These are phyloP conservation scores for Gari tellinella DNA, from an alignment of 2,888 invertebrate species.

Conservation along the genomic window DNA sequence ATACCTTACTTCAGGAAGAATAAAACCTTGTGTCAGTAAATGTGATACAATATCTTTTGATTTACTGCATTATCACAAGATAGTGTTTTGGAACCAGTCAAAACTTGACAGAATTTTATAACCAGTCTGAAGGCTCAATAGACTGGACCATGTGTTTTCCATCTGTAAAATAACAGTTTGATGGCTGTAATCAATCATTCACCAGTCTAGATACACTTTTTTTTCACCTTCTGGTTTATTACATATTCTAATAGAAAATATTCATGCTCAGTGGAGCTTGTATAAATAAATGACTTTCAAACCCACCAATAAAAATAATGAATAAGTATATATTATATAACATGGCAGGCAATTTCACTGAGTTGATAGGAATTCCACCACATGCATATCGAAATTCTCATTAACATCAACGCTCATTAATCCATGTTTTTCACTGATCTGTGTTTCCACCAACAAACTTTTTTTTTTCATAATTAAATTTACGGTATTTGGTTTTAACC, in stretches of 20 bases:
- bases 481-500: too few relatives aligned
- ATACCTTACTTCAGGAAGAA: too few relatives aligned
- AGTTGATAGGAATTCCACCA: conserved; percentile 41
- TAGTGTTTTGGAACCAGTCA: conserved; percentile 31
- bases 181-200: conserved; percentile 38
- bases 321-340: conserved; percentile 40
- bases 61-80: conserved; percentile 15
- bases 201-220: conserved; percentile 23
- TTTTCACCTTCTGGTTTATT: conserved; percentile 25
- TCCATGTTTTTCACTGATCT: too few relatives aligned
- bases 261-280: conserved; percentile 55
- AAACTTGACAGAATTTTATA: conserved; percentile 30
- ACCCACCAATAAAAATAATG: conserved; percentile 42
- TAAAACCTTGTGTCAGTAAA: too few relatives aligned
- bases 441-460: too few relatives aligned
- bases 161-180: conserved; percentile 39
- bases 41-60: conserved; percentile 1
- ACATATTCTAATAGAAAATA: conserved; percentile 58
- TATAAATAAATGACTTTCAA: conserved; percentile 57
- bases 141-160: conserved; percentile 42
- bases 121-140: conserved; percentile 31
- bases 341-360: conserved; percentile 32
- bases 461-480: too few relatives aligned
- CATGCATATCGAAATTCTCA: conserved; percentile 26
- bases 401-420: conserved; percentile 5